Percentiles rank a stretch among this genome's conserved stretches.
phyloP scores from a whole-genome alignment of 2,888 invertebrate species.

The Thysanoteuthis rhombus region DNA sequence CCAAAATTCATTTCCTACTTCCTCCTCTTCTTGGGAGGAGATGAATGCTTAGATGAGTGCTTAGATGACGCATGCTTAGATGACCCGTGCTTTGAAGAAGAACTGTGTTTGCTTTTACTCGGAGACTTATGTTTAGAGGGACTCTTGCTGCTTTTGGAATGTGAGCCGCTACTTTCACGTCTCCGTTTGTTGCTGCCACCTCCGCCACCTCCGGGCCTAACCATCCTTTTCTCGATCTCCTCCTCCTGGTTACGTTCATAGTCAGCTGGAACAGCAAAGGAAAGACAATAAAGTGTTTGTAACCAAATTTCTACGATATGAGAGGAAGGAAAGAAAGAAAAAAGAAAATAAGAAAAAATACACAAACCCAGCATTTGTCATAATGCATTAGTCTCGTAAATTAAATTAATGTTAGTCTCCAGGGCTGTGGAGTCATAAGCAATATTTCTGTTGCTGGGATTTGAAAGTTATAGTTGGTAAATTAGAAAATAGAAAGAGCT shows the following conservation, averaged over 20 bases:
- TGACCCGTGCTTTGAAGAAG: neutral
- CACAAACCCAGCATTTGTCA: no score
- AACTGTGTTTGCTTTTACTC: neutral
- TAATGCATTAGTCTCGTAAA: no score
- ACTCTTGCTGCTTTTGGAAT: slow-evolving; percentile 12
- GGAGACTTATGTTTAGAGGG: neutral
- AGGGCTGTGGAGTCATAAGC: no score
- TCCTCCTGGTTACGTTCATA: slow-evolving; percentile 26
- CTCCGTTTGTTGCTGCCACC: neutral
- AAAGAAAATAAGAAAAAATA: no score
- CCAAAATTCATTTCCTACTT: neutral
- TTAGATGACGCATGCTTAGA: neutral
- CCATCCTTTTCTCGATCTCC: neutral
- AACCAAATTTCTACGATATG: neutral
- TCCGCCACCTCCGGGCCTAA: no score
- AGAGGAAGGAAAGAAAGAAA: no score
- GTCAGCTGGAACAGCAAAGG: neutral
- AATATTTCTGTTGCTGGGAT: no score
- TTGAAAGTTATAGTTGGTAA: no score
- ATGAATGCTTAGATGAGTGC: neutral
- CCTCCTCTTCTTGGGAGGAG: neutral
- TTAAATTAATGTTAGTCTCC: no score
- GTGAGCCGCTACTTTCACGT: neutral
- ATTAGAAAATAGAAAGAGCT: no score
- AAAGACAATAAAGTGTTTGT: neutral